Evolutionary conservation across 2,888 invertebrate species (phyloP).

Genomic region (Tupiocoris notatus): DNA sequence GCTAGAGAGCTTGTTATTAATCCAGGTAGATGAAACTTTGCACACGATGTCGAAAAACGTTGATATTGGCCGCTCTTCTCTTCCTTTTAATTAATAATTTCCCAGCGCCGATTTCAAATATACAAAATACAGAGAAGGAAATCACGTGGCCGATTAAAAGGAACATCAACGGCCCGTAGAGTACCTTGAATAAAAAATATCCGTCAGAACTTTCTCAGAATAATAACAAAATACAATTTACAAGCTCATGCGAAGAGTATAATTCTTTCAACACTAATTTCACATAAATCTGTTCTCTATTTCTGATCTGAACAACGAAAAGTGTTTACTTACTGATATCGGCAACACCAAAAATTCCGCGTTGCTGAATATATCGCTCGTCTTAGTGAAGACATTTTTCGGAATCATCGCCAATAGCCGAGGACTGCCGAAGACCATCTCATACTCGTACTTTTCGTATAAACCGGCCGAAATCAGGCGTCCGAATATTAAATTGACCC

Average conservation of each 20-base stretch:
- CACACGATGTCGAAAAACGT: too few relatives aligned
- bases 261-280: too few relatives aligned
- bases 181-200: background rate
- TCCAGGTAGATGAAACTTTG: too few relatives aligned
- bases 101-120: background rate
- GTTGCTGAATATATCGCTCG: background rate
- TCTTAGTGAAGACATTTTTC: background rate
- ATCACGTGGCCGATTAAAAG: background rate
- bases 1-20: too few relatives aligned
- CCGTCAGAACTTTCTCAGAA: too few relatives aligned
- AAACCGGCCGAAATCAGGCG: background rate
- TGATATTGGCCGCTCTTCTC: too few relatives aligned
- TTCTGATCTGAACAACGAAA: too few relatives aligned
- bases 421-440: background rate
- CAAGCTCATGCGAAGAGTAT: too few relatives aligned
- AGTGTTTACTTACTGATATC: background rate
- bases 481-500: background rate
- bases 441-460: background rate
- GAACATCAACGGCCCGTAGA: background rate
- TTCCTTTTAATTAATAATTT: too few relatives aligned
- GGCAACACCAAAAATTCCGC: background rate
- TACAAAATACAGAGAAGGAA: background rate
- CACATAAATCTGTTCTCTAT: too few relatives aligned
- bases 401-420: background rate
- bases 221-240: too few relatives aligned